phyloP scores from a whole-genome alignment of 2,888 invertebrate genomes.

The Prostheceraeus crozeri region DNA sequence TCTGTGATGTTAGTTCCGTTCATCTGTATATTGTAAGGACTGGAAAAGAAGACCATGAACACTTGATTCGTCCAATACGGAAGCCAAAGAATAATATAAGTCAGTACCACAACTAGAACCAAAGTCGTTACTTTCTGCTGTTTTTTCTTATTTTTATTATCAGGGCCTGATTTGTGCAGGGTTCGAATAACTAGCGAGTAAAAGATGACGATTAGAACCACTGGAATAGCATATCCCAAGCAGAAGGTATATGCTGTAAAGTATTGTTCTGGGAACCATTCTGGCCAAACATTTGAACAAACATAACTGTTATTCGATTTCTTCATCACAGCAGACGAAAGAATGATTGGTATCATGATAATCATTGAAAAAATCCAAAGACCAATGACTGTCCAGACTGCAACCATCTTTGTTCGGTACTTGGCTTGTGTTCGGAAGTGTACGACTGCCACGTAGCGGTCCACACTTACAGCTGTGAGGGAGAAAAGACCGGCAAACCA shows the following conservation, averaged over 20 bases:
- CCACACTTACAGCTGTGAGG: constrained; percentile 35
- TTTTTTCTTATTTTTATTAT: constrained; percentile 24
- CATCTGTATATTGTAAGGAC: no score
- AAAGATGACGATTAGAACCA: constrained; percentile 7
- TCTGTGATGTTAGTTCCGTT: no score
- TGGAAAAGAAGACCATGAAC: no score
- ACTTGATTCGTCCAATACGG: constrained; percentile 33
- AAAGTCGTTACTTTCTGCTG: constrained; percentile 19
- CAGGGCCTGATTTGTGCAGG: constrained; percentile 20
- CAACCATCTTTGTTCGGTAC: background rate
- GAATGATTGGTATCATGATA: constrained; percentile 29
- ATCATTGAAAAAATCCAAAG: constrained; percentile 26
- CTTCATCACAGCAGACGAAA: constrained; percentile 11
- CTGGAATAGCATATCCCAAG: constrained; percentile 26
- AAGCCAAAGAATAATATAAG: constrained; percentile 31
- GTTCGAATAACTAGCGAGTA: constrained; percentile 25
- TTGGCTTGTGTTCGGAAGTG: constrained; percentile 23
- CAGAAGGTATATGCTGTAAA: constrained; percentile 24
- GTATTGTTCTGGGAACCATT: background rate
- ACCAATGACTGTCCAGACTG: background rate
- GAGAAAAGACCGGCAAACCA: constrained; percentile 36
- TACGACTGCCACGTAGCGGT: constrained; percentile 31
- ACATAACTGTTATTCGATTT: background rate
- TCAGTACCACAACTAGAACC: constrained; percentile 23
- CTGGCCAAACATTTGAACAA: background rate